Evolutionary conservation across 2,113 vertebrate genomes (phyloP).

Genomic region (Burhinus oedicnemus): DNA sequence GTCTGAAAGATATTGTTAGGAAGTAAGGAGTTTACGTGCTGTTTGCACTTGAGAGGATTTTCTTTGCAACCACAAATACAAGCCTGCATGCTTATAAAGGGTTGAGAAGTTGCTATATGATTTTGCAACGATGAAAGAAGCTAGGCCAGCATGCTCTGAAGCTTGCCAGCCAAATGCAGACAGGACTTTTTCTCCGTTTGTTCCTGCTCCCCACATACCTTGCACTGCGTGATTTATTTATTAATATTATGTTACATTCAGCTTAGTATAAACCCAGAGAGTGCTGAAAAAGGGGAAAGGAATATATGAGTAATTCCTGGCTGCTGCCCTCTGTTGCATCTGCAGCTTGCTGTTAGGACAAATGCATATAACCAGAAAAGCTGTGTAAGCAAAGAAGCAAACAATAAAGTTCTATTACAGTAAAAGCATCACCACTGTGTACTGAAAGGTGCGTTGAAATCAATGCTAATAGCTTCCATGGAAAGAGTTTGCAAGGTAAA

Average conservation of each 20-base stretch:
- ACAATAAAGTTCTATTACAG: background rate
- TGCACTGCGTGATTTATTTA: constrained; percentile 9
- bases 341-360: constrained; percentile 24
- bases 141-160: background rate
- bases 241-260: background rate
- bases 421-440: background rate
- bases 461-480: constrained; percentile 16
- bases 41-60: background rate
- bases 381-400: background rate
- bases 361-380: background rate
- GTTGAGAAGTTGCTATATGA: background rate
- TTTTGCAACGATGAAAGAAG: background rate
- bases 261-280: background rate
- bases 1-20: background rate
- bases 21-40: background rate
- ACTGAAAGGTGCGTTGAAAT: background rate
- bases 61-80: background rate
- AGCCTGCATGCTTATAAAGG: background rate
- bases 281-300: background rate
- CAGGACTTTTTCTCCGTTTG: background rate
- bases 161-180: background rate
- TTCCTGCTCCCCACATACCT: background rate
- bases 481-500: background rate
- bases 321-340: background rate
- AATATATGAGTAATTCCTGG: background rate